Base-by-base conservation (phyloP, 2,888 invertebrate genomes). In the Brachycybe producta region DNA sequence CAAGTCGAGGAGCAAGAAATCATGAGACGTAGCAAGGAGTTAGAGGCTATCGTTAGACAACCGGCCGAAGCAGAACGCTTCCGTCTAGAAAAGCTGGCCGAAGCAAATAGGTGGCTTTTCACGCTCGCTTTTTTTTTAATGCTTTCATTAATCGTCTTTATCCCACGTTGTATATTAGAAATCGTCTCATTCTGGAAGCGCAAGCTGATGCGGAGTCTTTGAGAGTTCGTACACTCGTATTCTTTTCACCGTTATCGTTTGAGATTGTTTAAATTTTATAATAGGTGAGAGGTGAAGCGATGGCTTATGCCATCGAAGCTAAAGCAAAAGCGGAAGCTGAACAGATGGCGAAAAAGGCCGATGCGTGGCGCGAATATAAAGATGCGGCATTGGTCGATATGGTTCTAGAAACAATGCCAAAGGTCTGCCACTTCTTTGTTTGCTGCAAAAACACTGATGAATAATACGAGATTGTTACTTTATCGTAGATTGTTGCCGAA, bases 1-100 rank as follows among this genome's bases (percentile, higher is more conserved):
- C 80, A 82, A 45, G 87, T 97, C 0, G 92, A 94, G 67, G 91
- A 94, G 59, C 94, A 95, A 73, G 95, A 97, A 72, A 92, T 92
- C 59, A 77, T 84, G 60, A 78, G 95, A 55, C 79, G 84, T 24
- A 90, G 94, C 69, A 80, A 81, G 55, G 95, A 95, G 65, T 71
- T 97, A 21, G 94, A 95, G 63, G 90, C 95, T 0, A 91, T 85
- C 2, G 73, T 97, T 3, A 78, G 87, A 61, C 82, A 90, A 65
- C 94, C 94, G 5, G 95, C 95, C 0, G 92, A 95, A 70, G 95
- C 95, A 3, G 95, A 97, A 67, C 92, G 90, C 65, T 80, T 70
- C 65, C 80, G 78, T 56, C 69, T 95, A 60, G 94, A 95, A 67
- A 94, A 90, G 68, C 66, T 95, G 53, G 94, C 95, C 0, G 92